Conservation (phyloP, 2,888 invertebrate species). For the Torymus aiolomorphi region DNA sequence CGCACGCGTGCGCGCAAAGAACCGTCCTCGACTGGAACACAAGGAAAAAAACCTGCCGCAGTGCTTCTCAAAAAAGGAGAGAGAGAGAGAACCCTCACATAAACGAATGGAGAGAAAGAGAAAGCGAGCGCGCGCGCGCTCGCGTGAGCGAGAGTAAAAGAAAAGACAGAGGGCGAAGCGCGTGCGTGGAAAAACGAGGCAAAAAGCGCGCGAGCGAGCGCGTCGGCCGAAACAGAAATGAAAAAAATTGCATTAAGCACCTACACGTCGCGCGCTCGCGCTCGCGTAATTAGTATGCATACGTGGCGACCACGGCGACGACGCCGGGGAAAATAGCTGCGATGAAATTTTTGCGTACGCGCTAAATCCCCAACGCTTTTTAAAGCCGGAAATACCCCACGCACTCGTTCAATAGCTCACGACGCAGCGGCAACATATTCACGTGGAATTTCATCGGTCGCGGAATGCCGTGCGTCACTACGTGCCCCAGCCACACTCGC, state of each 20-base stretch:
- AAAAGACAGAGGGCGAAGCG: slow-evolving; percentile 3
- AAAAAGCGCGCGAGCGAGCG: slow-evolving; percentile 11
- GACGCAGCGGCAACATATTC: slow-evolving; percentile 17
- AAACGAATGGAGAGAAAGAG: slow-evolving; percentile 1
- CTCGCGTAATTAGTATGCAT: slow-evolving; percentile 52
- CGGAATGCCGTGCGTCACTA: no score
- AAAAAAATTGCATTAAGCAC: slow-evolving; percentile 49
- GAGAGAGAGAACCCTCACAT: neutral
- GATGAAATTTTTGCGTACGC: slow-evolving; percentile 31
- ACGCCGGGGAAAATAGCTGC: slow-evolving; percentile 1
- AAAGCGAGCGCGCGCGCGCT: neutral
- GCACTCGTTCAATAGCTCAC: neutral
- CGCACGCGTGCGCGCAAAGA: neutral
- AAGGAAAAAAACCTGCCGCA: neutral
- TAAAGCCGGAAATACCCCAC: no score
- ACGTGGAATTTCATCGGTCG: slow-evolving; percentile 26
- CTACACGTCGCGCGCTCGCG: slow-evolving; percentile 7
- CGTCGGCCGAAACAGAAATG: slow-evolving; percentile 15
- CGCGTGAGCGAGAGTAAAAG: slow-evolving; percentile 1
- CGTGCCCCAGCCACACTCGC: no score
- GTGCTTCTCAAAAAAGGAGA: neutral
- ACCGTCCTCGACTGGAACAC: neutral
- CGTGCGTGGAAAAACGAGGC: neutral
- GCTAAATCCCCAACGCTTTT: no score
- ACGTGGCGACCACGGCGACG: neutral